Conservation (phyloP, 2,888 invertebrate genomes). For the Pseudococcus jackbeardsleyi region DNA sequence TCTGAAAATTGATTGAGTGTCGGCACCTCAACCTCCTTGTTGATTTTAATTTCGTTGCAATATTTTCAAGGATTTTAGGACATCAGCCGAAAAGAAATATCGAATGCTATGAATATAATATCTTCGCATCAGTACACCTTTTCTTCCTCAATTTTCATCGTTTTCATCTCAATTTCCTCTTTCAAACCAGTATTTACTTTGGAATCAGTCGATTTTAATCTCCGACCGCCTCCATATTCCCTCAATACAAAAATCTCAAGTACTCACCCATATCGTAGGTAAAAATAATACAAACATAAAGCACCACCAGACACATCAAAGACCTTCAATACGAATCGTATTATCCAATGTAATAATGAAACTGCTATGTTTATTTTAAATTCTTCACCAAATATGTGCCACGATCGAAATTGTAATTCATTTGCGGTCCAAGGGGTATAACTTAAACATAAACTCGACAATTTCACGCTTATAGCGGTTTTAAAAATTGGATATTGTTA, state of each 20-base stretch:
- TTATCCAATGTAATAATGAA: not conserved
- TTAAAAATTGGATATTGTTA: constrained; percentile 3
- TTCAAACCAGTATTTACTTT: too few relatives aligned
- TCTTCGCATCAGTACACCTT: too few relatives aligned
- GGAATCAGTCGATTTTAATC: too few relatives aligned
- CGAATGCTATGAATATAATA: too few relatives aligned
- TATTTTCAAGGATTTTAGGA: too few relatives aligned
- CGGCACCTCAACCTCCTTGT: too few relatives aligned
- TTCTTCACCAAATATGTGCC: not conserved
- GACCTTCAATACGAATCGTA: not conserved
- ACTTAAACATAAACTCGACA: constrained; percentile 14
- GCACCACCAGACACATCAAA: not conserved
- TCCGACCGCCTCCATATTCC: not conserved
- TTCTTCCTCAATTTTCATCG: too few relatives aligned
- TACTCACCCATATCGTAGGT: not conserved
- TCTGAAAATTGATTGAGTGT: too few relatives aligned
- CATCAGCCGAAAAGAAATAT: too few relatives aligned
- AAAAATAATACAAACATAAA: not conserved
- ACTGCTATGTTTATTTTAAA: not conserved
- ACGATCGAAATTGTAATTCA: not conserved
- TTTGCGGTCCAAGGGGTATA: not conserved
- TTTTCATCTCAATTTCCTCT: too few relatives aligned
- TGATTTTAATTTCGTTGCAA: too few relatives aligned
- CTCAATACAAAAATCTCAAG: not conserved
- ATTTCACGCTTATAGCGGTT: constrained; percentile 26